Evolutionary conservation across 1,140 invertebrate species (phyloP).

Genomic region (Lasioglossum baleicum): DNA sequence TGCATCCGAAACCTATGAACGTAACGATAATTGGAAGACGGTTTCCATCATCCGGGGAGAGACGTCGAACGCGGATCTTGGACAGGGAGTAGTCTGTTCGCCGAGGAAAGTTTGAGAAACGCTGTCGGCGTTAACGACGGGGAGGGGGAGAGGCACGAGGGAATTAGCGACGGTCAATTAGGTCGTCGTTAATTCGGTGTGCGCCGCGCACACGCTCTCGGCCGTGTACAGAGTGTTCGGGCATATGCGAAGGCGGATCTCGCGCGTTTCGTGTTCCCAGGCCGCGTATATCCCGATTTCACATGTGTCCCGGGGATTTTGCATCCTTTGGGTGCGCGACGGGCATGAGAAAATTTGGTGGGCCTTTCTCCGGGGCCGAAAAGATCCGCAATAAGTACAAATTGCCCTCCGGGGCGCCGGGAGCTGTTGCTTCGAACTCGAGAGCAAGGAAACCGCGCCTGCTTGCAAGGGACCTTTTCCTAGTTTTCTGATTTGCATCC

Average conservation of each 20-base stretch:
- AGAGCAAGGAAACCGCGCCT: too few relatives aligned
- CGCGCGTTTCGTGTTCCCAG: constrained; percentile 57
- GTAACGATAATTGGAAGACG: too few relatives aligned
- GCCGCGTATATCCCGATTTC: constrained; percentile 47
- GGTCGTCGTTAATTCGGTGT: constrained; percentile 54
- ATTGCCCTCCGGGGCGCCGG: too few relatives aligned
- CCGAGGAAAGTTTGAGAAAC: constrained; percentile 24
- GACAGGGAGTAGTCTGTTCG: neutral
- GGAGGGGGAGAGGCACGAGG: constrained; percentile 10
- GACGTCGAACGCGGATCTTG: neutral
- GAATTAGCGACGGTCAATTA: constrained; percentile 63
- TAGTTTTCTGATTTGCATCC: too few relatives aligned
- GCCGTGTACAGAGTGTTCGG: neutral
- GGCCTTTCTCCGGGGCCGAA: too few relatives aligned
- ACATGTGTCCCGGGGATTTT: constrained; percentile 46
- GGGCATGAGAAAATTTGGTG: constrained; percentile 31
- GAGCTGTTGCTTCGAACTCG: too few relatives aligned
- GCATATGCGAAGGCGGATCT: constrained; percentile 63
- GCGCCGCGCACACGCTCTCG: constrained; percentile 16
- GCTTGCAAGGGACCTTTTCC: too few relatives aligned
- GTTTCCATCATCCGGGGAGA: too few relatives aligned
- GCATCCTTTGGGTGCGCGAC: neutral
- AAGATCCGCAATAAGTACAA: too few relatives aligned
- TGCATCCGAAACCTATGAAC: too few relatives aligned
- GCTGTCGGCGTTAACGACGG: constrained; percentile 29